Base-by-base conservation (phyloP, 2,888 invertebrate genomes). In the Lymantria dispar region DNA sequence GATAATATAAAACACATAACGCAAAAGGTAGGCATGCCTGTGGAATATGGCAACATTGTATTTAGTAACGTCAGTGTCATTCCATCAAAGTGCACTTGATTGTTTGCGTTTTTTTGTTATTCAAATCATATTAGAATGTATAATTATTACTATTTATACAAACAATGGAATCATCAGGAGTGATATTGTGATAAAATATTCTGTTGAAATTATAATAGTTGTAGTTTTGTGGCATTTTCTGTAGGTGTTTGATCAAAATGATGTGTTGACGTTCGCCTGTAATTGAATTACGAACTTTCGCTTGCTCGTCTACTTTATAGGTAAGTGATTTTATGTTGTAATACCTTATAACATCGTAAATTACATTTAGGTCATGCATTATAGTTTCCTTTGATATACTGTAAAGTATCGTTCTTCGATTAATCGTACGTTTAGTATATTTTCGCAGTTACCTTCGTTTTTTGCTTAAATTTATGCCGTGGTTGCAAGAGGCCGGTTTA, bases 241-340 rank as follows among this genome's bases (percentile, higher is more conserved):
- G 43, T 38, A 1, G 29, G 33, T 13, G 29, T 47, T 54, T 52
- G 41, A 51, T 52, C 51, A 49, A 37, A 54, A 55, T 52, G 56
- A 53, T 53, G 64, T 58, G 54, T 47, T 43, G 54, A 49, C 45
- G 58, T 48, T 36, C 50, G 45, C 48, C 59, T 52, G 30, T 68
- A 70, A 70, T 69, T 62, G 56, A 60, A 70, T 70, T 69, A 63
- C 44, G 56, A 62, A 54, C 53, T 55, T 64, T 56, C 50, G 43
- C 47, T 52, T 43, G 44, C 30, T 47, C 30, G 45, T 53, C 52
- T 47, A 56, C 48, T 52, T 13, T 44, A 52, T 42, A 22, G 63
- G 69, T 69, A 56, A 63, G 69, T 65, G 37, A 48, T 56, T 46
- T 56, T 58, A 54, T 65, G 64, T 62, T 60, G 62, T 52, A 60